Percentiles rank a stretch among this genome's conserved stretches.
Conservation (phyloP, 2,797 vertebrate species). For the Aeoliscus strigatus region DNA sequence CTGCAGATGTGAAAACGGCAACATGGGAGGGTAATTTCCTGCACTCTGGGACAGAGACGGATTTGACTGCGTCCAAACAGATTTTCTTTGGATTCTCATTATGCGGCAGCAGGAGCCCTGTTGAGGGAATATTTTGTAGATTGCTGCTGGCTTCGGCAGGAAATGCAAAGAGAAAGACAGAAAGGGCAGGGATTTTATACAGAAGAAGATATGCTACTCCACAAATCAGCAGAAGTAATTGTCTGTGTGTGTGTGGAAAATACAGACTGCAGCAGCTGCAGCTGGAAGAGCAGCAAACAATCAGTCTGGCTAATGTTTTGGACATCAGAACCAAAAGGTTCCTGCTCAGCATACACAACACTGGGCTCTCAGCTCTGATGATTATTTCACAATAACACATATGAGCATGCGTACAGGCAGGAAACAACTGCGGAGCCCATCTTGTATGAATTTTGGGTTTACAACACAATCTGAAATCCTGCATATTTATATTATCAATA, state of each 20-base stretch:
- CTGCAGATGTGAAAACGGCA: slow-evolving; percentile 2
- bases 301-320: slow-evolving; percentile 11
- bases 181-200: slow-evolving; percentile 6
- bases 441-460: no score
- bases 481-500: no score
- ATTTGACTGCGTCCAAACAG: slow-evolving; percentile 19
- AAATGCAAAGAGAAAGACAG: slow-evolving; percentile 41
- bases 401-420: no score
- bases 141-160: slow-evolving; percentile 16
- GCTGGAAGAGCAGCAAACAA: slow-evolving; percentile 10
- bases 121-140: slow-evolving; percentile 19
- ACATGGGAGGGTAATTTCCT: slow-evolving; percentile 32
- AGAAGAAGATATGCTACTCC: slow-evolving; percentile 10
- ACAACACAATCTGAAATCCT: no score
- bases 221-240: slow-evolving; percentile 16
- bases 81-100: slow-evolving; percentile 27
- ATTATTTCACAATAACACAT: no score
- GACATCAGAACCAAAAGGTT: no score
- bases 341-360: no score
- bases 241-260: slow-evolving; percentile 21
- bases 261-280: slow-evolving; percentile 6
- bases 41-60: slow-evolving; percentile 17
- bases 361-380: no score
- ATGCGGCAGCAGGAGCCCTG: slow-evolving; percentile 1
- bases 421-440: no score